Evolutionary conservation across 2,113 vertebrate species (phyloP).

Genomic region (Eurystomus gularis): DNA sequence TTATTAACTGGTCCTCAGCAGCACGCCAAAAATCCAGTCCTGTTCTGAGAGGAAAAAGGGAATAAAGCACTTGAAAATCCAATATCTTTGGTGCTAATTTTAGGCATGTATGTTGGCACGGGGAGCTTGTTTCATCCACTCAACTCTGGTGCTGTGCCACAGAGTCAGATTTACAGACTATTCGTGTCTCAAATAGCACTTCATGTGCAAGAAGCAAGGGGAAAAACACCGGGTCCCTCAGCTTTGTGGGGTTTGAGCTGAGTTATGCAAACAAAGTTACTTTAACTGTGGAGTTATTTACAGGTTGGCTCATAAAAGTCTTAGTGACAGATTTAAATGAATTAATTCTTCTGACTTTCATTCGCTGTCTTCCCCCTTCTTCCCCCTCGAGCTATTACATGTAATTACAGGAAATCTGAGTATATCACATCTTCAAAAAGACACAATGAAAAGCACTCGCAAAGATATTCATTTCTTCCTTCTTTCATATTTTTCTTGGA

Average conservation of each 20-base stretch:
- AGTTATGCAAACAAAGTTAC: slow-evolving; percentile 27
- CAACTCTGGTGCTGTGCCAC: not conserved
- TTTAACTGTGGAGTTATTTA: slow-evolving; percentile 27
- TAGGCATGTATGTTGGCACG: not conserved
- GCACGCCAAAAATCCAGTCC: not conserved
- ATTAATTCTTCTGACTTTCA: slow-evolving; percentile 41
- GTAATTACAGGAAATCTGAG: slow-evolving; percentile 61
- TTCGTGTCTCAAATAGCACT: not conserved
- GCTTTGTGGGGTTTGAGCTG: slow-evolving; percentile 2
- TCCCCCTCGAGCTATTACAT: slow-evolving; percentile 35
- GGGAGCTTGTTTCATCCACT: slow-evolving; percentile 1
- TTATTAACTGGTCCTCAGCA: not conserved
- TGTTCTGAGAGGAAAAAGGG: not conserved
- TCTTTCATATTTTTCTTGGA: slow-evolving; percentile 53
- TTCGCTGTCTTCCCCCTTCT: not conserved
- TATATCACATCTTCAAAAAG: slow-evolving; percentile 56
- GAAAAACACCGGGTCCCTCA: not conserved
- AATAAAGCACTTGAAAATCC: not conserved
- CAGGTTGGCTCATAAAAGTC: slow-evolving; percentile 26
- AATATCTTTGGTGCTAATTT: slow-evolving; percentile 8
- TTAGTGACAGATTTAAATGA: slow-evolving; percentile 46
- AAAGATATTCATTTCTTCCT: not conserved
- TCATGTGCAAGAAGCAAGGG: not conserved
- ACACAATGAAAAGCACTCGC: slow-evolving; percentile 22
- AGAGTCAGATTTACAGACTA: not conserved